These are phyloP conservation scores for Drosophila lacertosa DNA, from an alignment of 1,140 invertebrate species.

Conservation along the genomic window DNA sequence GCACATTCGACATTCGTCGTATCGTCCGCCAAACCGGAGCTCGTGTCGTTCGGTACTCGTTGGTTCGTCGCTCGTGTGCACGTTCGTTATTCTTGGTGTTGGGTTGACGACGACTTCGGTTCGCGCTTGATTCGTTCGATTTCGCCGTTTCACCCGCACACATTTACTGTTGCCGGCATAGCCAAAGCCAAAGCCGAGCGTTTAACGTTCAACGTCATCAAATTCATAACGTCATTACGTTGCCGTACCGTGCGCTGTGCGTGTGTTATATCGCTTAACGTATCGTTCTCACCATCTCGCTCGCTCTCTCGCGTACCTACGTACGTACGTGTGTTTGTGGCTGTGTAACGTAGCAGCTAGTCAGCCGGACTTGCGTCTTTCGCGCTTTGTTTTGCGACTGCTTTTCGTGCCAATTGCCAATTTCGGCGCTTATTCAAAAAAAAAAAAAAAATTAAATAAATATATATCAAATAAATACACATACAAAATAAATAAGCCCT, in stretches of 20 bases:
- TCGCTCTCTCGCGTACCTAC: slow-evolving; percentile 6
- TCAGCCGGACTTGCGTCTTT: slow-evolving; percentile 54
- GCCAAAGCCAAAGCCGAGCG: slow-evolving; percentile 32
- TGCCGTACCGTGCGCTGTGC: slow-evolving; percentile 41
- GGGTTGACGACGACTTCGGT: slow-evolving; percentile 16
- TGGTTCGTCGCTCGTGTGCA: slow-evolving; percentile 23
- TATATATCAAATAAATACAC: not conserved
- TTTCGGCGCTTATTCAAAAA: slow-evolving; percentile 30
- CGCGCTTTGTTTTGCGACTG: not conserved
- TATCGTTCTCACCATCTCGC: too few relatives aligned
- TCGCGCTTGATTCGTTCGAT: slow-evolving; percentile 24
- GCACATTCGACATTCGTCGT: slow-evolving; percentile 3
- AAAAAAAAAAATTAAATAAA: slow-evolving; percentile 14
- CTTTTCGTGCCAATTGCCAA: slow-evolving; percentile 6
- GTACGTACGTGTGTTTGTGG: slow-evolving; percentile 12
- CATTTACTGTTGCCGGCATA: slow-evolving; percentile 22
- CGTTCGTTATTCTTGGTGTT: slow-evolving; percentile 17
- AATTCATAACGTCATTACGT: slow-evolving; percentile 62
- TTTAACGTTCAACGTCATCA: slow-evolving; percentile 43
- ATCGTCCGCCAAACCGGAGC: slow-evolving; percentile 4
- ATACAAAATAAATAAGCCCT: not conserved
- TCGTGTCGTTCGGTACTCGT: slow-evolving; percentile 20
- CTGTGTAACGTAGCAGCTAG: slow-evolving; percentile 17
- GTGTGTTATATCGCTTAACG: slow-evolving; percentile 6
- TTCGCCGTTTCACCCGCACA: slow-evolving; percentile 34